Percentiles rank a stretch among this genome's conserved stretches.
These are phyloP conservation scores for Bombylius major DNA, from an alignment of 2,888 invertebrate species.

Conservation along the genomic window DNA sequence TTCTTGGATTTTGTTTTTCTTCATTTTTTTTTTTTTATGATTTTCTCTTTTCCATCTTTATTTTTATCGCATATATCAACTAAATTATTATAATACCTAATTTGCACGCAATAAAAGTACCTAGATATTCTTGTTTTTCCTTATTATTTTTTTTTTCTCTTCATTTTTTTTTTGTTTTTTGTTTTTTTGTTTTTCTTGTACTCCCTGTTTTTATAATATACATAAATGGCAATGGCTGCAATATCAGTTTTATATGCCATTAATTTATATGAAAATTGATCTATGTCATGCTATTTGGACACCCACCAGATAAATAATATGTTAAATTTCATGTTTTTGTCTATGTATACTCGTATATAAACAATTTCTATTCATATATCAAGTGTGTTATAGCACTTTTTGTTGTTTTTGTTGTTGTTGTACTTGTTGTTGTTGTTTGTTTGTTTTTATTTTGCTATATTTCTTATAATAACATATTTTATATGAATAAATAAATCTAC, in stretches of 20 bases:
- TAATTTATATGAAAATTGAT: slow-evolving; percentile 2
- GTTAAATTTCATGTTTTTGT: no score
- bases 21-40: background rate
- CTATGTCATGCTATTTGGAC: slow-evolving; percentile 8
- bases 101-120: background rate
- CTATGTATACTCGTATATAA: no score
- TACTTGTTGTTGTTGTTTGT: no score
- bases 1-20: background rate
- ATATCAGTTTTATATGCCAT: slow-evolving; percentile 4
- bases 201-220: no score
- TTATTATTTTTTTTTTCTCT: background rate
- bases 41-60: no score
- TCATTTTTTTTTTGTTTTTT: background rate
- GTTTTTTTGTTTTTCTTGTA: background rate
- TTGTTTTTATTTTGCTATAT: no score
- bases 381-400: no score
- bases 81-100: background rate
- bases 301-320: background rate
- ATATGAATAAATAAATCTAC: no score
- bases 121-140: background rate
- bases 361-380: no score
- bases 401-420: no score
- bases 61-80: no score
- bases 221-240: background rate
- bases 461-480: no score